phyloP scores from a whole-genome alignment of 2,888 invertebrate genomes.

The Nymphalis urticae region DNA sequence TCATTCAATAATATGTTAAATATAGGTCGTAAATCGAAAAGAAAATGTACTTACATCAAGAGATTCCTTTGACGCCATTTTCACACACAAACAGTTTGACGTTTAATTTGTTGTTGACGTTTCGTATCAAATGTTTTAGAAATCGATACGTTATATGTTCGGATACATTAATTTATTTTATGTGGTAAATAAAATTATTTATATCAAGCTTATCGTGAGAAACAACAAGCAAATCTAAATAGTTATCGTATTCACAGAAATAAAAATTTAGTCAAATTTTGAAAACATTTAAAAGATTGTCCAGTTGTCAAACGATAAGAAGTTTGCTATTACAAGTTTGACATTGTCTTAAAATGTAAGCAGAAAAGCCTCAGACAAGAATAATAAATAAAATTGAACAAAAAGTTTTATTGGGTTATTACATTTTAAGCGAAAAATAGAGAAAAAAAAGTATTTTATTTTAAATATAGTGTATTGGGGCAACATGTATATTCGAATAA shows the following conservation, averaged over 20 bases:
- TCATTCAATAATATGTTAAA: neutral
- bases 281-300: neutral
- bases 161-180: constrained; percentile 44
- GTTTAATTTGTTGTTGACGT: constrained; percentile 46
- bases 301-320: too few species aligned
- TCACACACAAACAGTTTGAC: constrained; percentile 76
- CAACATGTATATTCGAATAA: neutral
- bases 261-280: neutral
- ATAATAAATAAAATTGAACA: constrained; percentile 14
- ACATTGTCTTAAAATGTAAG: constrained; percentile 17
- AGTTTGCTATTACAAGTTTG: constrained; percentile 8
- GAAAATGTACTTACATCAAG: constrained; percentile 73
- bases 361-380: constrained; percentile 10
- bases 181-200: too few species aligned
- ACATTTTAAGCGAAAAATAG: neutral
- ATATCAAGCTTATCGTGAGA: too few species aligned
- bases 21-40: constrained; percentile 35
- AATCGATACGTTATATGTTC: constrained; percentile 49
- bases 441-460: neutral
- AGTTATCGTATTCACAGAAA: neutral
- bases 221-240: too few species aligned
- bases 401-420: neutral
- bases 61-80: constrained; percentile 81
- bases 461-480: neutral
- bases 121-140: constrained; percentile 59